Conservation (phyloP, 1,140 invertebrate species). For the Penaeus vannamei region DNA sequence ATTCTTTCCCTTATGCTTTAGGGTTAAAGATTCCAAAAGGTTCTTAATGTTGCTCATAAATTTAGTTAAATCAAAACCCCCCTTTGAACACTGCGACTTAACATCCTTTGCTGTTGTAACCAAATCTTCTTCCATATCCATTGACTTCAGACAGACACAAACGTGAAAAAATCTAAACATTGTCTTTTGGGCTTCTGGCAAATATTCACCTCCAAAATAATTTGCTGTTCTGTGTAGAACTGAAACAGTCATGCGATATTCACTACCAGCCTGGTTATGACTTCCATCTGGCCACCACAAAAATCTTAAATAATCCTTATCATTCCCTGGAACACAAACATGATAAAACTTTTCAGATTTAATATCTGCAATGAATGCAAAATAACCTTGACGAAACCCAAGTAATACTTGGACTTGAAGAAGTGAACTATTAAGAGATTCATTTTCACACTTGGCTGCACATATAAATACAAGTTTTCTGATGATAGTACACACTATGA, state of each 20-base stretch:
- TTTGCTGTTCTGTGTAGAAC: constrained; percentile 32
- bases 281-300: constrained; percentile 42
- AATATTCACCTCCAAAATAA: background rate
- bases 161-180: constrained; percentile 24
- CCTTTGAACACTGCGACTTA: background rate
- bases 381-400: too few species aligned
- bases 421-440: too few species aligned
- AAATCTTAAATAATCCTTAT: background rate
- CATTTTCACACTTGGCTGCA: too few species aligned
- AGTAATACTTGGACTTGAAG: too few species aligned
- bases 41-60: too few species aligned
- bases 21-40: too few species aligned
- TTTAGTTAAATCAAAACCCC: background rate
- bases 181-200: background rate
- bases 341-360: too few species aligned
- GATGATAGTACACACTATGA: constrained; percentile 50
- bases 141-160: constrained; percentile 26
- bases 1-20: too few species aligned
- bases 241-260: constrained; percentile 44
- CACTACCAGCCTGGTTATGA: background rate
- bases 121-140: constrained; percentile 1
- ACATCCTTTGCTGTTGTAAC: background rate
- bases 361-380: too few species aligned
- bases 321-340: constrained; percentile 28
- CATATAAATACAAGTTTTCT: too few species aligned